These are phyloP conservation scores for Drosophila subquinaria DNA, from an alignment of 2,888 invertebrate genomes.

Conservation along the genomic window DNA sequence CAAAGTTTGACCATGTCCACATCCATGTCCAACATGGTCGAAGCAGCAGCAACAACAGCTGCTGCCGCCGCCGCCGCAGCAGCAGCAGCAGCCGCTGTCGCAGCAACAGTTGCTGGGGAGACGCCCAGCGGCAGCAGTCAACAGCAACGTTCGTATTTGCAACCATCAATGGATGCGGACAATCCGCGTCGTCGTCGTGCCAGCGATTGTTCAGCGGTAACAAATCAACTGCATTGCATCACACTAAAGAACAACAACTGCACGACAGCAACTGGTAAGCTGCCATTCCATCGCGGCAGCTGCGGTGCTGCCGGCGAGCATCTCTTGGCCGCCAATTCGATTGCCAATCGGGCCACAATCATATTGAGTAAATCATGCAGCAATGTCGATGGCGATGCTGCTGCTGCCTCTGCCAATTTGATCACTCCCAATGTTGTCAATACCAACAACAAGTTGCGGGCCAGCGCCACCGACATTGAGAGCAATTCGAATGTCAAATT, in stretches of 20 bases:
- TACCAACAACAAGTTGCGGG: slow-evolving; percentile 63
- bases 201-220: slow-evolving; percentile 79
- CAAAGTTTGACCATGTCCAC: slow-evolving; percentile 67
- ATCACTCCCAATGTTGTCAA: slow-evolving; percentile 10
- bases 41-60: slow-evolving; percentile 32
- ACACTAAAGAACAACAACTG: slow-evolving; percentile 84
- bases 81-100: slow-evolving; percentile 16
- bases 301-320: slow-evolving; percentile 84
- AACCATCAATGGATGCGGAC: slow-evolving; percentile 59
- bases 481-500: slow-evolving; percentile 60
- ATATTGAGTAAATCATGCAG: slow-evolving; percentile 85
- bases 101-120: slow-evolving; percentile 20
- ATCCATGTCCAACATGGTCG: slow-evolving; percentile 65
- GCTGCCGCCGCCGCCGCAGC: slow-evolving; percentile 31
- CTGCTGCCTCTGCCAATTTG: slow-evolving; percentile 20
- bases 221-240: slow-evolving; percentile 82
- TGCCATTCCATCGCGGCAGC: slow-evolving; percentile 84
- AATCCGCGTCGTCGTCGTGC: slow-evolving; percentile 80
- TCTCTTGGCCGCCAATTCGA: slow-evolving; percentile 83
- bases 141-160: slow-evolving; percentile 50
- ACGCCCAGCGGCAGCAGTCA: slow-evolving; percentile 24
- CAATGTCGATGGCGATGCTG: slow-evolving; percentile 80
- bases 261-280: slow-evolving; percentile 52
- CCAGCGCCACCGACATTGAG: slow-evolving; percentile 76
- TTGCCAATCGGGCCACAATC: slow-evolving; percentile 84